Base-by-base conservation (phyloP, 1,140 invertebrate species). In the Bactericera cockerelli region DNA sequence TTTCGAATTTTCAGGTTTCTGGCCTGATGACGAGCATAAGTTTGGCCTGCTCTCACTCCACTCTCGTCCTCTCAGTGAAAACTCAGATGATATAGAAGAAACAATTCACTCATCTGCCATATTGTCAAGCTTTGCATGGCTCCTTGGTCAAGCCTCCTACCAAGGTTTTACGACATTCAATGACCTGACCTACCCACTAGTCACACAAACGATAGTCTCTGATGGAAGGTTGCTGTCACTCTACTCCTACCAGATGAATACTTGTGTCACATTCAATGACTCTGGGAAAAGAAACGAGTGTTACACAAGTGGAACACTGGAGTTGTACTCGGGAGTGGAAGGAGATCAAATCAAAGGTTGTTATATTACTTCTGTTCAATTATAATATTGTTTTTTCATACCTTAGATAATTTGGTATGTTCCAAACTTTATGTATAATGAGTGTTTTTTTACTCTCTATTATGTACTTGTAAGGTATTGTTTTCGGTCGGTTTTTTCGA, bases 171-270 rank as follows among this genome's bases (percentile, higher is more conserved):
- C 84, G 55, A 86, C 84, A 4, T 88, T 77, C 63, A 82, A 88
- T 66, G 90, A 95, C 58, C 64, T 93, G 4, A 91, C 87, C 0
- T 94, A 95, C 70, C 93, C 93, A 13, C 69, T 95, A 26, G 77
- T 82, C 4, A 86, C 83, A 26, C 92, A 95, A 78, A 84, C 82
- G 2, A 71, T 94, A 53, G 75, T 93, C 25, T 89, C 88, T 1
- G 84, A 95, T 76, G 91, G 91, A 0, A 78, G 85, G 64, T 68
- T 77, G 0, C 92, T 86, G 80, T 83, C 82, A 1, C 90, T 95
- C 63, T 88, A 81, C 68, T 75, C 81, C 6, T 95, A 94, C 69
- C 93, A 96, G 71, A 67, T 95, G 25, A 96, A 96, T 69, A 94
- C 4, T 4, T 31, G 28, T 31, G 28, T 31, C 28, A 31, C 28